Evolutionary conservation across 2,888 invertebrate genomes (phyloP), one percentile per base, ranked within the genome.

Genomic region (Temnothorax ravouxi): DNA sequence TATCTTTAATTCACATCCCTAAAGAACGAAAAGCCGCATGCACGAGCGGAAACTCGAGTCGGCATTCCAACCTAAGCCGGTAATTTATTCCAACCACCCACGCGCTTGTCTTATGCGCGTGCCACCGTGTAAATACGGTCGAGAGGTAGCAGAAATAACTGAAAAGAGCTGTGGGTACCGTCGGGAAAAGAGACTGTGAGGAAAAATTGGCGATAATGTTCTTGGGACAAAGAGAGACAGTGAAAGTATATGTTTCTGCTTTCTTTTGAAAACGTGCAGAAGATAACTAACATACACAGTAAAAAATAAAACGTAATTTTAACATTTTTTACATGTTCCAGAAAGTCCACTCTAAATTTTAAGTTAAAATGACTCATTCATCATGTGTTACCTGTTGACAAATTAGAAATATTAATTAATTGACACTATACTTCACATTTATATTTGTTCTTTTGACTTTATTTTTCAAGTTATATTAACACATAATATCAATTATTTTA

Each of bases 71-170:
- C 84, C 82, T 90, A 89, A 91, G 88, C 88, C 81, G 87, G 80
- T 88, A 91, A 90, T 90, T 91, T 91, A 90, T 91, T 87, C 85
- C 84, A 86, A 21, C 90, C 87, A 91, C 88, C 90, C 88, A 90
- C 90, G 91, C 90, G 64, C 86, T 87, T 86, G 85, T 91, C 87
- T 84, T 86, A 87, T 84, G 69, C 89, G 87, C 88, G 91, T 89
- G 89, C 89, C 91, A 89, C 87, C 67, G 89, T 84, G 69, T 84
- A 62, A 59, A 69, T 50, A 66, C 79, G 54, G 52, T 62, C 67
- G 61, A 83, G 56, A 79, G 75, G 67, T 80, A 34, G 47, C 83
- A 74, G 74, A 83, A 61, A 77, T 25, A 56, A n/a, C 13, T 50
- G 54, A 54, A 61, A 77, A 44, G 44, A 56, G 64, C 38, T 13